Percentiles rank a stretch among this genome's conserved stretches.
These are phyloP conservation scores for Pseudococcus longispinus DNA, from an alignment of 2,888 invertebrate genomes.

Conservation along the genomic window DNA sequence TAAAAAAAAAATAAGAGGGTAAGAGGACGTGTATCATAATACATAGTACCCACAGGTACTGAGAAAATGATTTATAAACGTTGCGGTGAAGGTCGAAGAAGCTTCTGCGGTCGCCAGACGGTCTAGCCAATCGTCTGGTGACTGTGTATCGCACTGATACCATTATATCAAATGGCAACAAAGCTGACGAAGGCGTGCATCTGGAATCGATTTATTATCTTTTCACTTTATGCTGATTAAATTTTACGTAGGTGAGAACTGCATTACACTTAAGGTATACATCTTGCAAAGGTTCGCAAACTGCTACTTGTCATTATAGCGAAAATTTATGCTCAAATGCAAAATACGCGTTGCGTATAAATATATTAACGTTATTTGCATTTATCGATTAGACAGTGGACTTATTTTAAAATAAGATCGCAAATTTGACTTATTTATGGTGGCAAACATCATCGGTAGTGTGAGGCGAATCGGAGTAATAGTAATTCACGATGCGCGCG, in stretches of 20 bases:
- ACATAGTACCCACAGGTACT: conserved; percentile 1
- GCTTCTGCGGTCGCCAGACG: conserved; percentile 53
- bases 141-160: conserved; percentile 50
- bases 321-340: conserved; percentile 56
- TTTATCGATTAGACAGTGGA: conserved; percentile 55
- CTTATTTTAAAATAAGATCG: conserved; percentile 53
- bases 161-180: conserved; percentile 56
- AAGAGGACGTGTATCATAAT: background rate
- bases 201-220: conserved; percentile 54
- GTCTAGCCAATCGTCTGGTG: conserved; percentile 55
- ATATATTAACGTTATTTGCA: conserved; percentile 56
- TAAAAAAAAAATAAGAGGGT: background rate
- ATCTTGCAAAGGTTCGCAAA: conserved; percentile 49
- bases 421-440: conserved; percentile 55
- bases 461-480: conserved; percentile 29
- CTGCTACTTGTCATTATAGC: conserved; percentile 56
- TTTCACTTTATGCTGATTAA: conserved; percentile 55
- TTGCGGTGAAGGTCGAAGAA: conserved; percentile 49
- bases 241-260: conserved; percentile 56
- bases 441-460: conserved; percentile 46
- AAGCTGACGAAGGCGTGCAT: conserved; percentile 56
- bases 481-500: conserved; percentile 17
- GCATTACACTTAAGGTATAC: conserved; percentile 50
- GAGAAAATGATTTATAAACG: conserved; percentile 51
- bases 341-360: conserved; percentile 54